phyloP scores from a whole-genome alignment of 2,113 vertebrate genomes.

The Columba janthina region DNA sequence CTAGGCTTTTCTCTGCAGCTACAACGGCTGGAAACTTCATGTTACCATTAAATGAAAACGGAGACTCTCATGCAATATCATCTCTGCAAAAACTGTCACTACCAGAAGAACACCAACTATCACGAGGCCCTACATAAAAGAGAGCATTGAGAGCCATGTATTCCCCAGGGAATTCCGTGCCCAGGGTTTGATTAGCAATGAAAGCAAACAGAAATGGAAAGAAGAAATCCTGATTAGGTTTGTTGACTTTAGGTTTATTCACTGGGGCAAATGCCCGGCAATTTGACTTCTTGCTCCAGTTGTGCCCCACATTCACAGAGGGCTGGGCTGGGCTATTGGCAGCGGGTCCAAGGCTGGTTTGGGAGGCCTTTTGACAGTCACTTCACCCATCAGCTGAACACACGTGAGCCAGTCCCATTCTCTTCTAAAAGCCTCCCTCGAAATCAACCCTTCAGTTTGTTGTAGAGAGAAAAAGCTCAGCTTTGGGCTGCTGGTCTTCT shows the following conservation, averaged over 20 bases:
- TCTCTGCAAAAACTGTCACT: neutral
- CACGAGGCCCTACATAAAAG: neutral
- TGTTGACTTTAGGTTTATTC: neutral
- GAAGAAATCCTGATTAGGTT: accelerated
- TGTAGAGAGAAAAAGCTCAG: neutral
- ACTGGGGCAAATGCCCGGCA: neutral
- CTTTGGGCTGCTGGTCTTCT: neutral
- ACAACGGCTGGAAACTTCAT: neutral
- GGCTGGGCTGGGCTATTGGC: neutral
- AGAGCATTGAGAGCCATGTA: neutral
- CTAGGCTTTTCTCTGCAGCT: neutral
- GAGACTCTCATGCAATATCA: neutral
- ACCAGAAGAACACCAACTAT: neutral
- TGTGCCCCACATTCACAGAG: neutral
- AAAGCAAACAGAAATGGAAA: neutral
- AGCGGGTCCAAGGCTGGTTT: neutral
- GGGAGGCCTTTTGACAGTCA: neutral
- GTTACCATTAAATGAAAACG: neutral
- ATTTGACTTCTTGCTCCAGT: neutral
- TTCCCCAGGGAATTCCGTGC: neutral
- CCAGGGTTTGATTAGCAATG: neutral
- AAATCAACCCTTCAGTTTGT: neutral
- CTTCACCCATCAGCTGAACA: neutral
- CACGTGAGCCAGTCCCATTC: neutral
- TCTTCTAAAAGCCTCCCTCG: neutral